A percentile compares a stretch with the other conserved stretches of the same genome.
Conservation (phyloP, 2,797 vertebrate species). For the Philypnodon macrostomus region DNA sequence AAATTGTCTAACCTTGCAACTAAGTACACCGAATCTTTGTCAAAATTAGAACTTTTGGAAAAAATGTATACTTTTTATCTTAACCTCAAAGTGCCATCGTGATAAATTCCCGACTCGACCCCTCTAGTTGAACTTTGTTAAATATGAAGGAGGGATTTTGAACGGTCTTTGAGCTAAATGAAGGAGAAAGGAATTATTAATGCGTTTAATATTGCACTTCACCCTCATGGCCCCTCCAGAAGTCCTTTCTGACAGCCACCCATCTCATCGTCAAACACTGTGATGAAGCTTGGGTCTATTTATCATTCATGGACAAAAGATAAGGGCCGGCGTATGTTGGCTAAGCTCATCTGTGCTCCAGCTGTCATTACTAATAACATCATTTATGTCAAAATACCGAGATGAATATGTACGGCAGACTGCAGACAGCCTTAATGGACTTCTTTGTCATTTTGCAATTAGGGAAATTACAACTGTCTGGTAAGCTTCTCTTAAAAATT, state of each 20-base stretch:
- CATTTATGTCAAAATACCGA: slow-evolving; percentile 32
- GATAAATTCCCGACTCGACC: slow-evolving; percentile 14
- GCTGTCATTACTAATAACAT: slow-evolving; percentile 28
- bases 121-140: slow-evolving; percentile 35
- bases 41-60: background rate
- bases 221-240: slow-evolving; percentile 38
- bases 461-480: slow-evolving; percentile 1
- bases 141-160: slow-evolving; percentile 40
- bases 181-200: slow-evolving; percentile 47
- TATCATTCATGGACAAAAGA: slow-evolving; percentile 23
- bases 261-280: slow-evolving; percentile 32
- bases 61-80: slow-evolving; percentile 8
- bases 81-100: slow-evolving; percentile 18
- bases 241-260: slow-evolving; percentile 43
- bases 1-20: too few relatives aligned
- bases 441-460: slow-evolving; percentile 39
- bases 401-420: slow-evolving; percentile 19
- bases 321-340: slow-evolving; percentile 6
- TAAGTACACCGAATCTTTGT: too few relatives aligned
- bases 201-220: slow-evolving; percentile 47
- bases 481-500: too few relatives aligned
- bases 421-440: slow-evolving; percentile 20
- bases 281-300: slow-evolving; percentile 25
- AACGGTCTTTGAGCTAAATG: slow-evolving; percentile 29
- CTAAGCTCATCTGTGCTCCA: slow-evolving; percentile 8